phyloP scores from a whole-genome alignment of 2,113 vertebrate species.

The Corythaixoides concolor region DNA sequence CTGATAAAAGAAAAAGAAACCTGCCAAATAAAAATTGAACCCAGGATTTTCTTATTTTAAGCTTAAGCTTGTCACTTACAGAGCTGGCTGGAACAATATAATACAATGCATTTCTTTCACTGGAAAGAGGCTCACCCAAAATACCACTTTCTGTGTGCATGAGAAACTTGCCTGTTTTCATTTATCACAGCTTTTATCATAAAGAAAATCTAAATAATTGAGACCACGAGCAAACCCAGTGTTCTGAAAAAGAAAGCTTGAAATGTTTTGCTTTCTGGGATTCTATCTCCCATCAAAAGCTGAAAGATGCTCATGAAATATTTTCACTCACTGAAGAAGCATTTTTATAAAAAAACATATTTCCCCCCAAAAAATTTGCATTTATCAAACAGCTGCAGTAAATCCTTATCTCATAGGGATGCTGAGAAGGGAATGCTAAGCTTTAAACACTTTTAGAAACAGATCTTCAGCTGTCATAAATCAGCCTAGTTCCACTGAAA shows the following conservation, averaged over 20 bases:
- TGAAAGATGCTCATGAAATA: conserved; percentile 43
- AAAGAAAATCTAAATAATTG: conserved; percentile 5
- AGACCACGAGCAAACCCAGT: not conserved
- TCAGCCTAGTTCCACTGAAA: not conserved
- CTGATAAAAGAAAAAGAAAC: not conserved
- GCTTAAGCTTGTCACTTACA: not conserved
- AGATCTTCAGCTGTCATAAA: not conserved
- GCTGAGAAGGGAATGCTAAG: not conserved
- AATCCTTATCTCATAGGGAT: conserved; percentile 22
- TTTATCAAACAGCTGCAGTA: conserved; percentile 56
- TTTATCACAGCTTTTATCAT: not conserved
- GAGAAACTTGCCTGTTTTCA: not conserved
- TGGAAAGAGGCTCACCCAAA: not conserved
- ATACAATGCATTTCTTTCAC: not conserved
- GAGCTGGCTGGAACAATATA: not conserved
- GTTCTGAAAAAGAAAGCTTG: not conserved
- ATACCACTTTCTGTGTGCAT: not conserved
- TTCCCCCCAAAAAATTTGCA: conserved; percentile 39
- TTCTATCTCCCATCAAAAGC: conserved; percentile 6
- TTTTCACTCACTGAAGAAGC: not conserved
- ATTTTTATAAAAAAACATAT: conserved; percentile 30
- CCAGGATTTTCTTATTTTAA: not conserved
- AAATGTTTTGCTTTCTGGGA: not conserved
- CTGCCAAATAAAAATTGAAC: conserved; percentile 7
- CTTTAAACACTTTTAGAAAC: conserved; percentile 17